Base-by-base conservation (phyloP, 2,888 invertebrate genomes). In the Prenolepis imparis region DNA sequence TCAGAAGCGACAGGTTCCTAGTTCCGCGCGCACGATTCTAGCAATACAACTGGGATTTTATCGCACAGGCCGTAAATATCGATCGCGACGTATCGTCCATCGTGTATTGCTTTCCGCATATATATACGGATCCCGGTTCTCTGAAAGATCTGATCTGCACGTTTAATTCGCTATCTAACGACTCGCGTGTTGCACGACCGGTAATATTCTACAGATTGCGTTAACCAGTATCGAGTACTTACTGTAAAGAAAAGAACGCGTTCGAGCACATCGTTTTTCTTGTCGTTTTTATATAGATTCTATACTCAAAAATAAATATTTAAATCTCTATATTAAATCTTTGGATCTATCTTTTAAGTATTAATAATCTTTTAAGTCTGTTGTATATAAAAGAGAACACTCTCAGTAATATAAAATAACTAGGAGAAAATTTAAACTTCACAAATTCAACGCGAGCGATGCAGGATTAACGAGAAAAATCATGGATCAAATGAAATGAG, bases 1-100 rank as follows among this genome's bases (percentile, higher is more conserved):
- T 78, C 78, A 78, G 39, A 78, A 78, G 72, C 78, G 78, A 78
- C 78, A 78, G 70, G 72, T 59, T 77, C 67, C 77, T 57, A 55
- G 77, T 77, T 78, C 59, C 41, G 68, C 68, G 59, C 52, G 32
- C 24, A 24, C 32, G 68, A 70, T 57, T 78, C 59, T 78, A 78
- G 78, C 41, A 70, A 72, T 44, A 72, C 18, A 70, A 59, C 72
- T 36, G 21, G 59, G 72, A 72, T 78, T 78, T 78, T 59, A 72
- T 78, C 72, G 59, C 36, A 59, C 55, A 59, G 18, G 21, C 32
- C 59, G 78, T 78, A 78, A 78, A 78, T 78, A 78, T 57, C 72
- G 44, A 70, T 78, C 70, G 78, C 78, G 41, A 78, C 59, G 57
- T 78, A 78, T 78, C 78, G 70, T 57, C 28, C 41, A 18, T 70